Conservation (phyloP, 2,888 invertebrate species). For the Torymus tubicola region DNA sequence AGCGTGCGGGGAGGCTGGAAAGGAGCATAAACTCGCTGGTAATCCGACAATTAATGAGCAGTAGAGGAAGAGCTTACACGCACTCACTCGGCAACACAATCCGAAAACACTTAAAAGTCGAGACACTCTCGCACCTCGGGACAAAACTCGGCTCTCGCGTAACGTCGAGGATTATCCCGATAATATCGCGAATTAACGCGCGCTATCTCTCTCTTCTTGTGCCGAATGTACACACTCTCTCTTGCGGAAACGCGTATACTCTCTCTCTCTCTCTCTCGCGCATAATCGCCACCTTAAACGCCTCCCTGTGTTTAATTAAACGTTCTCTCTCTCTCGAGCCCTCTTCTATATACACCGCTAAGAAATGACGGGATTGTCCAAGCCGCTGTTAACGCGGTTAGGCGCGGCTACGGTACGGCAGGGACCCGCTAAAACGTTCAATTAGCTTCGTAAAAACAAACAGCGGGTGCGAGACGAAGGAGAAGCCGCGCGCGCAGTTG, state of each 20-base stretch:
- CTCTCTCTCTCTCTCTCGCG: too few species aligned
- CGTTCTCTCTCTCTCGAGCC: background rate
- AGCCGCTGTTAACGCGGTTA: too few species aligned
- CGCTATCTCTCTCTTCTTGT: too few species aligned
- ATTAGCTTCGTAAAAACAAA: constrained; percentile 30
- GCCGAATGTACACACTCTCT: too few species aligned
- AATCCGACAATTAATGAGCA: constrained; percentile 20
- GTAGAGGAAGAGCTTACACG: constrained; percentile 3
- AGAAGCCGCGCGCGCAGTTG: constrained; percentile 13
- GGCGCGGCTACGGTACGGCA: too few species aligned
- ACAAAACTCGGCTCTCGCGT: constrained; percentile 11
- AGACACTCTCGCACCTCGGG: background rate
- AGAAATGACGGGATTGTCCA: too few species aligned
- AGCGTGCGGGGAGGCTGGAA: too few species aligned
- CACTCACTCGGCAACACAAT: constrained; percentile 13
- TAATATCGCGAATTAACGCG: constrained; percentile 32
- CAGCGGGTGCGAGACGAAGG: background rate
- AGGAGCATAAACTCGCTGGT: background rate
- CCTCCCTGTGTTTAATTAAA: too few species aligned
- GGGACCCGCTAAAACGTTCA: background rate
- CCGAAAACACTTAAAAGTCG: constrained; percentile 27
- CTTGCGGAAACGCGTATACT: too few species aligned
- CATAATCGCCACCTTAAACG: too few species aligned
- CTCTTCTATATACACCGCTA: background rate
- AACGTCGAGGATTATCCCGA: constrained; percentile 25